Percentiles rank a stretch among this genome's conserved stretches.
Evolutionary conservation across 53 echinoderm and acorn worm species (phyloP).

Genomic region (Pentamera pediparva): DNA sequence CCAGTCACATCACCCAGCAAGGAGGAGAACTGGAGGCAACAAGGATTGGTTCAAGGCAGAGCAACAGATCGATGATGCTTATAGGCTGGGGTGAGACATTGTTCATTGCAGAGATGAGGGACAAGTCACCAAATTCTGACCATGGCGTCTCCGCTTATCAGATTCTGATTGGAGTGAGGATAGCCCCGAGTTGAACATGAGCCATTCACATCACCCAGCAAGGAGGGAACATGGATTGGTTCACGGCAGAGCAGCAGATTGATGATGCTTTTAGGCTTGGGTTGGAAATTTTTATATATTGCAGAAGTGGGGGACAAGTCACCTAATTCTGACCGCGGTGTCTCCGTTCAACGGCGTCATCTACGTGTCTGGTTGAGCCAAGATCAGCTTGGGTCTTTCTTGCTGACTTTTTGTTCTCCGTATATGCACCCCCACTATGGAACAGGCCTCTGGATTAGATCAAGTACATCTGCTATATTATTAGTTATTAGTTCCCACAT

Average conservation of each 20-base stretch:
- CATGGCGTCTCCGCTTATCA: slow-evolving; percentile 38
- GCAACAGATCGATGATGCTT: slow-evolving; percentile 77
- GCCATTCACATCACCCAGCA: not conserved
- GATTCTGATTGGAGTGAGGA: slow-evolving; percentile 60
- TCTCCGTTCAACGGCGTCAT: slow-evolving; percentile 44
- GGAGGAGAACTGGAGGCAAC: not conserved
- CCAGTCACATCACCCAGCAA: not conserved
- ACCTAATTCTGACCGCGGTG: too few relatives aligned
- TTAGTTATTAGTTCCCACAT: too few relatives aligned
- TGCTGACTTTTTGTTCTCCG: too few relatives aligned
- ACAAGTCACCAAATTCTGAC: too few relatives aligned
- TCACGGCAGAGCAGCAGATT: slow-evolving; percentile 70
- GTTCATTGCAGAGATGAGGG: too few relatives aligned
- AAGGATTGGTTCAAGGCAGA: slow-evolving; percentile 77
- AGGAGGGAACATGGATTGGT: slow-evolving; percentile 61
- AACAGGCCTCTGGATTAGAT: too few relatives aligned
- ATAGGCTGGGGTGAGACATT: slow-evolving; percentile 69
- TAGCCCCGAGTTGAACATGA: slow-evolving; percentile 1
- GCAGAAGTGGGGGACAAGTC: too few relatives aligned
- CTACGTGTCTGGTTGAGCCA: slow-evolving; percentile 39
- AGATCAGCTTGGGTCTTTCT: not conserved
- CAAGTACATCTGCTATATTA: too few relatives aligned
- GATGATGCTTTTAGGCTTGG: slow-evolving; percentile 72
- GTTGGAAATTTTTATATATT: too few relatives aligned
- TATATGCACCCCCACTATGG: too few relatives aligned